These are phyloP conservation scores for Brienomyrus brachyistius DNA, from an alignment of 2,113 vertebrate genomes.

Conservation along the genomic window DNA sequence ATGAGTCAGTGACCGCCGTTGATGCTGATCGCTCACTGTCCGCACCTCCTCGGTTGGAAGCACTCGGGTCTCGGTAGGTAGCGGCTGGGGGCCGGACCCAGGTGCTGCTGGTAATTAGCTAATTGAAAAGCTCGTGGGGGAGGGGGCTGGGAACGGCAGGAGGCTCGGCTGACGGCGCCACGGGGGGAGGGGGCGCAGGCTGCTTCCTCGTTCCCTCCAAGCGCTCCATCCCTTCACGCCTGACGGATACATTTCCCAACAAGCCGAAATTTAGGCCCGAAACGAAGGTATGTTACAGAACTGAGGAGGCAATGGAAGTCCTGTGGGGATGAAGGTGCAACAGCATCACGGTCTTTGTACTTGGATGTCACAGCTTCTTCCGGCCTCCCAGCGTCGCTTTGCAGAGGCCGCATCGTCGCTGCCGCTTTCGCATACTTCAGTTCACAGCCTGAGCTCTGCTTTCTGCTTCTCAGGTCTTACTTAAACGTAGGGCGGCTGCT, in stretches of 20 bases:
- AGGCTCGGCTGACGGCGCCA: not conserved
- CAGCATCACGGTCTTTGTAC: not conserved
- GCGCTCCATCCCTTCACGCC: not conserved
- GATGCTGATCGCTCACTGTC: not conserved
- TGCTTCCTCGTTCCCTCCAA: not conserved
- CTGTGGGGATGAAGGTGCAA: not conserved
- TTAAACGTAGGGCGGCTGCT: not conserved
- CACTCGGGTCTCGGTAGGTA: not conserved
- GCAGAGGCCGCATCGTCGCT: not conserved
- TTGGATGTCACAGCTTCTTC: not conserved
- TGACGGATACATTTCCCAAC: not conserved
- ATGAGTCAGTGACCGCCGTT: not conserved
- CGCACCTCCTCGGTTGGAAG: not conserved
- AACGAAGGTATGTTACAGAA: not conserved
- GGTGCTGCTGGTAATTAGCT: slow-evolving; percentile 11
- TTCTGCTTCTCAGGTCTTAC: not conserved
- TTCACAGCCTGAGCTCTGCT: not conserved
- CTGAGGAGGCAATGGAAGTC: not conserved
- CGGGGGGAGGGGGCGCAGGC: not conserved
- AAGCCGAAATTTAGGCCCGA: not conserved
- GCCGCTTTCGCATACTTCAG: not conserved
- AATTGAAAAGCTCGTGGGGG: slow-evolving; percentile 11
- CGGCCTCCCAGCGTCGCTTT: not conserved
- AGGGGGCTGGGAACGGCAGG: not conserved
- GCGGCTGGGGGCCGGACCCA: not conserved